Percentiles rank a stretch among this genome's conserved stretches.
phyloP scores from a whole-genome alignment of 2,113 vertebrate species.

The Brevimyrus niger region DNA sequence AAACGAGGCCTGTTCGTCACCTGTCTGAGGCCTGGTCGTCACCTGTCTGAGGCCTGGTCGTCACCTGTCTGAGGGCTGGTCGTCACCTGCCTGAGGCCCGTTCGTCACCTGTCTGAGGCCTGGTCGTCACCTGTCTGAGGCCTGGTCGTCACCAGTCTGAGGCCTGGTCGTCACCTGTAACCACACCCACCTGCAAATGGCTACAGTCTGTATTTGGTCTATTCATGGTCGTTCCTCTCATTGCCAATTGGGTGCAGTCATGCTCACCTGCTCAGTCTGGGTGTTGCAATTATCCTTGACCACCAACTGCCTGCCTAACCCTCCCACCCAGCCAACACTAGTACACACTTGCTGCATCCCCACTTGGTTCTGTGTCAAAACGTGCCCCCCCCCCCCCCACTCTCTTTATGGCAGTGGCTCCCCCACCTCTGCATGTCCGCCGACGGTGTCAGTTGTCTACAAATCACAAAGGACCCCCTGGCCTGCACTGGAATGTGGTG shows the following conservation, averaged over 20 bases:
- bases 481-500: not conserved
- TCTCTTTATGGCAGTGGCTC: too few species aligned
- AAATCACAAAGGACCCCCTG: not conserved
- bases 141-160: too few species aligned
- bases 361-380: too few species aligned
- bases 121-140: too few species aligned
- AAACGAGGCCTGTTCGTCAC: too few species aligned
- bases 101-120: not conserved
- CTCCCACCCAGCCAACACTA: conserved; percentile 22
- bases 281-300: not conserved
- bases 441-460: not conserved
- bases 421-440: not conserved
- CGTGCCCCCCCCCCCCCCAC: too few species aligned
- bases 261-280: not conserved
- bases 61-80: too few species aligned
- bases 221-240: not conserved
- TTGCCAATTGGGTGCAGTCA: not conserved
- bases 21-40: not conserved
- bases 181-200: not conserved
- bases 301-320: conserved; percentile 17
- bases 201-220: not conserved
- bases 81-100: too few species aligned
- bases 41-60: too few species aligned
- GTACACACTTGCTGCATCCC: not conserved
- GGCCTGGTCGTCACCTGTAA: not conserved